These are phyloP conservation scores for Azemiops feae DNA, from an alignment of 2,113 vertebrate genomes.

Conservation along the genomic window DNA sequence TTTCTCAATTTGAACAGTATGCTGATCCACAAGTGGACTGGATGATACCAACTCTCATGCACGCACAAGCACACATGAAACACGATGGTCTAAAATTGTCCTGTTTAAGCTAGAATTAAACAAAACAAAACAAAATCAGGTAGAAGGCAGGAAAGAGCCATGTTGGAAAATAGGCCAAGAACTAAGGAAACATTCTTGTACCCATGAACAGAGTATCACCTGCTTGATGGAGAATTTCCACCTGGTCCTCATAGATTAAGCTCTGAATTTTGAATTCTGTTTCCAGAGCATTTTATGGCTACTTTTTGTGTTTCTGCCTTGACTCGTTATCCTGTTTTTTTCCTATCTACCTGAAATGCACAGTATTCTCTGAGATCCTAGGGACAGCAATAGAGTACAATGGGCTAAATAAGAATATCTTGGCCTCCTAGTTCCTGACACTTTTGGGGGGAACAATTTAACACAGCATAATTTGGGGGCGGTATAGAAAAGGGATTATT, in stretches of 20 bases:
- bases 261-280: not conserved
- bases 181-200: not conserved
- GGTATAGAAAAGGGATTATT: not conserved
- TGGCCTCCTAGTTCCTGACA: not conserved
- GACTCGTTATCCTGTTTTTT: not conserved
- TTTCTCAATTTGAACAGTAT: not conserved
- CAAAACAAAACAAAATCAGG: not conserved
- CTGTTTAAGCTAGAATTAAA: not conserved
- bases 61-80: not conserved
- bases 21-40: not conserved
- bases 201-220: not conserved
- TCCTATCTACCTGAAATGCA: not conserved
- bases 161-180: not conserved
- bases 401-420: not conserved
- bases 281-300: not conserved
- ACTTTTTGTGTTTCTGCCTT: not conserved
- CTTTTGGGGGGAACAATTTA: not conserved
- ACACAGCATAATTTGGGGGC: not conserved
- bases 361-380: not conserved
- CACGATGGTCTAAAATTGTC: not conserved
- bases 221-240: not conserved
- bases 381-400: not conserved
- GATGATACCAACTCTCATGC: not conserved
- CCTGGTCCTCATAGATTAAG: not conserved
- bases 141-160: not conserved